Conservation (phyloP, 2,888 invertebrate genomes). For the Gasteruption jaculator region DNA sequence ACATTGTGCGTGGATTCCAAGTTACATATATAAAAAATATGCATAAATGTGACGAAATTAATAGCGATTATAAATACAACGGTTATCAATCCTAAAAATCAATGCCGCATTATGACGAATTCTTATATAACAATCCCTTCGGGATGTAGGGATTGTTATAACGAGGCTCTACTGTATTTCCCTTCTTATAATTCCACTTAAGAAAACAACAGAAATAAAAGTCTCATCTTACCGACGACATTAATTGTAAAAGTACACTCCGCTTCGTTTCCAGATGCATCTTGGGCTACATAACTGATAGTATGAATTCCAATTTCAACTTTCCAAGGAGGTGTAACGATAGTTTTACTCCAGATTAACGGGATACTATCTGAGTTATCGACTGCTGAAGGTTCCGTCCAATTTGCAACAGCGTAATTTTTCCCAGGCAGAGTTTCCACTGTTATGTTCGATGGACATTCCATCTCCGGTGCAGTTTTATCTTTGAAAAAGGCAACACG, state of each 20-base stretch:
- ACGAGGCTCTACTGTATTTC: no score
- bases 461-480: constrained; percentile 56
- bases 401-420: constrained; percentile 55
- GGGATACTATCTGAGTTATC: constrained; percentile 61
- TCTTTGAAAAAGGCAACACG: constrained; percentile 50
- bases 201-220: constrained; percentile 8
- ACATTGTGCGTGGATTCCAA: no score
- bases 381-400: constrained; percentile 50
- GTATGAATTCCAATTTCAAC: constrained; percentile 58
- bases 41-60: no score
- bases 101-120: no score
- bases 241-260: constrained; percentile 60
- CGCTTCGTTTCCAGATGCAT: constrained; percentile 59
- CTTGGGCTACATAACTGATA: constrained; percentile 63
- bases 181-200: constrained; percentile 1
- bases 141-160: constrained; percentile 5
- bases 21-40: no score
- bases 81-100: no score
- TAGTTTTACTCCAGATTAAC: constrained; percentile 59
- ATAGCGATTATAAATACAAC: no score
- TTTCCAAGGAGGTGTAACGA: constrained; percentile 55
- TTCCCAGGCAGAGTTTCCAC: constrained; percentile 52
- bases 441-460: constrained; percentile 57
- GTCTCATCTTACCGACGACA: constrained; percentile 52
- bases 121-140: background rate